phyloP scores from a whole-genome alignment of 2,888 invertebrate species.

The Drosophila niveifrons region DNA sequence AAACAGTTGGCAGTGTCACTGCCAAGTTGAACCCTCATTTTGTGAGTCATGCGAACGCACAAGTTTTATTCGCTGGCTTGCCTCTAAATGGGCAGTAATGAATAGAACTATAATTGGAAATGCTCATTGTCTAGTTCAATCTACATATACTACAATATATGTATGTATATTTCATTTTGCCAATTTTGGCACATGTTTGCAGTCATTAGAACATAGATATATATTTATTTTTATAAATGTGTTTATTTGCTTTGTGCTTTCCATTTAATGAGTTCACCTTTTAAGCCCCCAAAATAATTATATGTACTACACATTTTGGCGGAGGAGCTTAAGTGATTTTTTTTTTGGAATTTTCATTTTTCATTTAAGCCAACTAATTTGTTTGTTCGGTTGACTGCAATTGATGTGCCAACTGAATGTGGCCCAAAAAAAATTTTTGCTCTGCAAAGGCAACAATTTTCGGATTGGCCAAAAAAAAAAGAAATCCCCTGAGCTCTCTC shows the following conservation, averaged over 20 bases:
- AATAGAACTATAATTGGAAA: constrained; percentile 16
- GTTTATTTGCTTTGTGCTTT: constrained; percentile 44
- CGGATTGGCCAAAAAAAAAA: constrained; percentile 52
- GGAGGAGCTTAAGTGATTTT: constrained; percentile 69
- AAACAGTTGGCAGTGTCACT: constrained; percentile 6
- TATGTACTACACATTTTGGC: constrained; percentile 6
- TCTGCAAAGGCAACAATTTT: constrained; percentile 39
- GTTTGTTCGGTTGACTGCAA: constrained; percentile 45
- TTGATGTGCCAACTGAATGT: constrained; percentile 36
- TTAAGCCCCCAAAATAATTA: constrained; percentile 23
- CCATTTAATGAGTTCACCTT: constrained; percentile 38
- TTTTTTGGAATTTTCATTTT: constrained; percentile 33
- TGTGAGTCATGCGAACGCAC: constrained; percentile 35
- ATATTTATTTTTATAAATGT: constrained; percentile 54
- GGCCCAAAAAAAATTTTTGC: constrained; percentile 24
- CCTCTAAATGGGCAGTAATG: constrained; percentile 33
- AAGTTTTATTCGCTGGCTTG: constrained; percentile 27
- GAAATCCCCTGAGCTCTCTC: not conserved
- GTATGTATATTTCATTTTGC: constrained; percentile 4
- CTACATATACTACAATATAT: constrained; percentile 3
- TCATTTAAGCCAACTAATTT: constrained; percentile 63
- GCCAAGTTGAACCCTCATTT: not conserved
- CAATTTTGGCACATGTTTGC: constrained; percentile 36
- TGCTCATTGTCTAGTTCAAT: constrained; percentile 28
- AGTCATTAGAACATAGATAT: not conserved